Base-by-base conservation (phyloP, 2,797 vertebrate genomes). In the Danio aesculapii region DNA sequence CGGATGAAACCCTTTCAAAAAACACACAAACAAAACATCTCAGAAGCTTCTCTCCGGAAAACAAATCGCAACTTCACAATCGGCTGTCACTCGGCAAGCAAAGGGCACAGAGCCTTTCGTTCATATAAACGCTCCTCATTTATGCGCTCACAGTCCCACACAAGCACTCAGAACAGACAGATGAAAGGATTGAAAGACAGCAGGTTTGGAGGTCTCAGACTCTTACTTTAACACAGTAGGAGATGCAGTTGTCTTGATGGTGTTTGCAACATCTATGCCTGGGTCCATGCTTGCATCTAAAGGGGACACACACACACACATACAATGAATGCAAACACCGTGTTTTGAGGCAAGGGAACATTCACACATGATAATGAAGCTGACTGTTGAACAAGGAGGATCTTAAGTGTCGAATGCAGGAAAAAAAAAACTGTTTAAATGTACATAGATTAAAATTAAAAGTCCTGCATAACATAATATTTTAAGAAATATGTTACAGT, bases 201-300 rank as follows among this genome's bases (percentile, higher is more conserved):
- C 7, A 61, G 39, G 41, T 67, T 46, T 8, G 30, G 58, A 66
- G 58, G 17, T 13, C 17, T 49, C 30, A 75, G 68, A 80, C 57
- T 63, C 95, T 96, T 94, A 99, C 98, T 95, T 99, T 99, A 91
- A 99, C 89, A 88, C 97, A 98, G 86, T 99, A 99, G 64, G 97
- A 97, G 86, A 99, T 95, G 92, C 98, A 99, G 91, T 98, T 99
- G 93, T 99, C 98, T 84, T 97, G 95, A 83, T 97, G 95, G 92
- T 99, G 98, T 91, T 97, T 99, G 91, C 98, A 99, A 91, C 98
- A 99, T 92, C 97, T 95, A 92, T 99, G 98, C 84, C 98, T 96
- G 83, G 98, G 98, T 87, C 98, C 98, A 71, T 91, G 94, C 91
- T 96, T 97, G 93, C 97, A 99, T 95, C 98, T 99, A 91, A 87